Base-by-base conservation (phyloP, 2,113 vertebrate genomes). In the Perca schrenkii region DNA sequence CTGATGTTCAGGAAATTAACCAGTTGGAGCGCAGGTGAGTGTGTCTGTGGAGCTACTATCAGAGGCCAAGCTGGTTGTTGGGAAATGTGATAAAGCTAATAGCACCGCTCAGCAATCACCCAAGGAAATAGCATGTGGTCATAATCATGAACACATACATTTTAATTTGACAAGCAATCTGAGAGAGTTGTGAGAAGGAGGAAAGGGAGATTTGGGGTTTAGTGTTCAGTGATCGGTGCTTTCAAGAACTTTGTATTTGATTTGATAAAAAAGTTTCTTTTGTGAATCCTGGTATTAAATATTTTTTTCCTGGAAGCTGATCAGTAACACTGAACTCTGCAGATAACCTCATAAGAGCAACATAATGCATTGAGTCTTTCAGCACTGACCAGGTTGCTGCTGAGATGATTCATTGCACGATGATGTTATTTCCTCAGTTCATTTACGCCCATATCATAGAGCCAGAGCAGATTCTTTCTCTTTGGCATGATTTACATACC, bases 1-100 rank as follows among this genome's bases (percentile, higher is more conserved):
- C 85, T 92, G 84, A 90, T 87, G 80, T 91, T 54, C 80, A 92
- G 92, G 91, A 94, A 94, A 93, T 94, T 60, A 92, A 89, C 53
- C 69, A 88, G 83, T 90, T 89, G 79, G 72, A 58, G 74, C 19
- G 31, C 88, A 91, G 91, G 91, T 93, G 90, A 91, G 62, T 25
- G 56, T 63, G 81, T 61, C 28, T 43, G 71, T 46, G 72, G 60
- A 16, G 80, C 25, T 50, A 10, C 31, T 78, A 81, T 85, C 79
- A 63, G 14, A 82, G 52, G 74, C 66, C 56, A 52, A 54, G 25
- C 60, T 21, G 12, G 53, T 40, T 28, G 19, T 28, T 81, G 49
- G 61, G 66, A 82, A 86, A 88, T 66, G 73, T 54, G 74, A 66
- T 77, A 61, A 83, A 89, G 72, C 50, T 86, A 77, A 88, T 66